Percentiles rank a stretch among this genome's conserved stretches.
Conservation (phyloP, 2,797 vertebrate genomes). For the Argyrosomus regius region DNA sequence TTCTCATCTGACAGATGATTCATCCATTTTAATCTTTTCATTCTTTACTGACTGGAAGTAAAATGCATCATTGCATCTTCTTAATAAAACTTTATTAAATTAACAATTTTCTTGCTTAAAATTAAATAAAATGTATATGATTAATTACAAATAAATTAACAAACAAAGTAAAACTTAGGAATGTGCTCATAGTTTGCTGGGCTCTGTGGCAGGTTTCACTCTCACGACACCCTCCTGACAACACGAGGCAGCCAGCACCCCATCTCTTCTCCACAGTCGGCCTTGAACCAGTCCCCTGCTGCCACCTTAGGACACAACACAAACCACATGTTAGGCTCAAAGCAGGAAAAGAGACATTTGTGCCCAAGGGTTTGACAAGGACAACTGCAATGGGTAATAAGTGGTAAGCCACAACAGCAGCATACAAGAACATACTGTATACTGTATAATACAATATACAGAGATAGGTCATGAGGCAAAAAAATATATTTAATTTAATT, state of each 20-base stretch:
- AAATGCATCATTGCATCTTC: neutral
- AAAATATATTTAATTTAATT: neutral
- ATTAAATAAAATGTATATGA: neutral
- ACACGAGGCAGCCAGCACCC: constrained; percentile 92
- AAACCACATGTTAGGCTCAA: constrained; percentile 5
- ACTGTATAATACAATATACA: too few relatives aligned
- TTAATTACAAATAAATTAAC: neutral
- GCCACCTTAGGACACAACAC: constrained; percentile 80
- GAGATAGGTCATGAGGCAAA: neutral
- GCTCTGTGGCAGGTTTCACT: constrained; percentile 67
- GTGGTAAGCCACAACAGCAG: too few relatives aligned
- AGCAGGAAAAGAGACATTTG: neutral
- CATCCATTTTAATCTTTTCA: neutral
- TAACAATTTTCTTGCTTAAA: neutral
- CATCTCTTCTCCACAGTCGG: constrained; percentile 94
- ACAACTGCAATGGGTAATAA: neutral
- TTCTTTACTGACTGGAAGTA: neutral
- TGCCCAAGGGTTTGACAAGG: neutral
- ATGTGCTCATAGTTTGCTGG: constrained; percentile 88
- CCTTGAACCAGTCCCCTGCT: constrained; percentile 93
- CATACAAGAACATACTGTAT: too few relatives aligned
- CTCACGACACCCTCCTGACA: constrained; percentile 94
- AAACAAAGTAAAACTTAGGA: neutral
- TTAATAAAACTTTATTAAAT: constrained; percentile 1
- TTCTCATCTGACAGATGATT: neutral